Evolutionary conservation across 2,797 vertebrate genomes (phyloP).

Genomic region (Mionectes olivaceus): DNA sequence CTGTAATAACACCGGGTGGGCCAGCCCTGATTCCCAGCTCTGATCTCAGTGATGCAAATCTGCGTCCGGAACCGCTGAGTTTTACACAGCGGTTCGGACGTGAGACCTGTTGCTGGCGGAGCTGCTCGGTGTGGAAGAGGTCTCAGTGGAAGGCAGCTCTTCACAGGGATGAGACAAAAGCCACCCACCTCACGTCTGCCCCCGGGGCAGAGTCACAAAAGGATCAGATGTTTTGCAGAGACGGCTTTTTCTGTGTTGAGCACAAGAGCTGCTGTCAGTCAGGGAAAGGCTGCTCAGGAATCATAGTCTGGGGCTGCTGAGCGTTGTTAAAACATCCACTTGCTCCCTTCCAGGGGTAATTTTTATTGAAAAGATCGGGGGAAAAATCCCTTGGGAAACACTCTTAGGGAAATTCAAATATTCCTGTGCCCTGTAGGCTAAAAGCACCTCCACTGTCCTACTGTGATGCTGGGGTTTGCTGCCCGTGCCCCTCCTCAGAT

Average conservation of each 20-base stretch:
- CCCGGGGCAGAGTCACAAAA: not conserved
- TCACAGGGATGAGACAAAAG: not conserved
- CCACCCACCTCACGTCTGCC: not conserved
- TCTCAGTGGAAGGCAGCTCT: not conserved
- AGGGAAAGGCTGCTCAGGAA: not conserved
- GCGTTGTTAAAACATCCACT: not conserved
- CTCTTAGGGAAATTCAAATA: not conserved
- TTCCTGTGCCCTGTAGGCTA: not conserved
- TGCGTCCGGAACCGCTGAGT: not conserved
- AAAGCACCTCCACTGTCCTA: not conserved
- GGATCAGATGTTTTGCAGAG: not conserved
- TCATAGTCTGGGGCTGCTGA: not conserved
- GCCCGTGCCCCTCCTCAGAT: not conserved
- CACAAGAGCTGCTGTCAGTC: not conserved
- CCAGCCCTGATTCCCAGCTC: not conserved
- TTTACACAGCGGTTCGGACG: accelerated
- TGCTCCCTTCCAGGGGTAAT: not conserved
- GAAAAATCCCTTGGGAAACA: not conserved
- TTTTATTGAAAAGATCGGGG: not conserved
- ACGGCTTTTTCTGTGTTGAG: not conserved
- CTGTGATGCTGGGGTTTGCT: not conserved
- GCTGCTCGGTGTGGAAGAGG: not conserved
- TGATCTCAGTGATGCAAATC: not conserved
- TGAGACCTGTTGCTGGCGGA: not conserved
- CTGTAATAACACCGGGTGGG: not conserved